These are phyloP conservation scores for Pterocles burchelli DNA, from an alignment of 2,113 vertebrate species.

Conservation along the genomic window DNA sequence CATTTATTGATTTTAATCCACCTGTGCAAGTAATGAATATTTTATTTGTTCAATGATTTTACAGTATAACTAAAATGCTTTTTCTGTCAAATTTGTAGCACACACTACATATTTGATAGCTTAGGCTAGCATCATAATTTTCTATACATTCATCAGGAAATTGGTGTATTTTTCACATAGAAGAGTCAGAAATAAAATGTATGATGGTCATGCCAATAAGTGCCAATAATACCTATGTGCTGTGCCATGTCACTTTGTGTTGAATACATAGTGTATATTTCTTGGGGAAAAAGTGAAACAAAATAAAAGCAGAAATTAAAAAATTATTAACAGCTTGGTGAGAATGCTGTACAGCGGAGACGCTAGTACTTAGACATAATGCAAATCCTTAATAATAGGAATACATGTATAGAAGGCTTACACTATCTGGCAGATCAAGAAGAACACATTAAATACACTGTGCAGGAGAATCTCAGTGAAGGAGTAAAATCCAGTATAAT, in stretches of 20 bases:
- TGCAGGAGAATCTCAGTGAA: background rate
- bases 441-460: background rate
- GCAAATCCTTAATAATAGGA: background rate
- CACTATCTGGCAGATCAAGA: background rate
- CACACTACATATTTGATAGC: background rate
- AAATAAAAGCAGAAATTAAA: background rate
- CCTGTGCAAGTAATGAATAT: constrained; percentile 42
- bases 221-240: background rate
- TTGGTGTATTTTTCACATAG: background rate
- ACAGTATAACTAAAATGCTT: background rate
- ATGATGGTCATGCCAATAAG: background rate
- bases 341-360: background rate
- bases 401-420: background rate
- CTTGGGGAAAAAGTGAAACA: background rate
- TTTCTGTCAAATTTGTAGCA: background rate
- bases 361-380: background rate
- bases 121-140: background rate
- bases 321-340: background rate
- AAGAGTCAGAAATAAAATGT: background rate
- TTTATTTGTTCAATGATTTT: constrained; percentile 24
- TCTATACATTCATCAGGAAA: background rate
- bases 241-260: background rate
- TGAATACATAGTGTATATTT: background rate
- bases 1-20: constrained; percentile 64
- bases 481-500: background rate